Evolutionary conservation across 2,888 invertebrate genomes (phyloP).

Genomic region (Holacanthella duospinosa): DNA sequence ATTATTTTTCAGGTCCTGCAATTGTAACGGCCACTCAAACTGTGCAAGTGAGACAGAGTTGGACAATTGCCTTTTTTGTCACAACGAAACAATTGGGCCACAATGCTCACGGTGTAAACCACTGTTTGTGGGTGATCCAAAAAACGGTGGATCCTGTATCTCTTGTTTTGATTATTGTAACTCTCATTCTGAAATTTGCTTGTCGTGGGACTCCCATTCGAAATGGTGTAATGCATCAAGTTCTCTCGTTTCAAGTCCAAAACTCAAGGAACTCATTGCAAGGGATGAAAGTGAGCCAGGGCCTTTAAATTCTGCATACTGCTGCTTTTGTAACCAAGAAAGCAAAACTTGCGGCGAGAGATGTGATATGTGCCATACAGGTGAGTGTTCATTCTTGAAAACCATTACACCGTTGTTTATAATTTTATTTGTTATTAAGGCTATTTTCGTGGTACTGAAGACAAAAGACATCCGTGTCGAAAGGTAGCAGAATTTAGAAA

Average conservation of each 20-base stretch:
- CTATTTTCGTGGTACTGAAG: constrained; percentile 51
- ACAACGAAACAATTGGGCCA: constrained; percentile 85
- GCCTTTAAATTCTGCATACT: constrained; percentile 61
- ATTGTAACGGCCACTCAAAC: constrained; percentile 88
- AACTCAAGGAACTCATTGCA: neutral
- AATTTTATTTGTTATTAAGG: constrained; percentile 19
- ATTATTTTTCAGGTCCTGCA: too few relatives aligned
- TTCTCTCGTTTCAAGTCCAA: neutral
- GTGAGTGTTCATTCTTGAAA: constrained; percentile 48
- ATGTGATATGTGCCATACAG: constrained; percentile 68
- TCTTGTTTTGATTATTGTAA: constrained; percentile 82
- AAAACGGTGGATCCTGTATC: constrained; percentile 67
- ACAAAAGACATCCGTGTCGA: constrained; percentile 63
- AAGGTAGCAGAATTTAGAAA: too few relatives aligned
- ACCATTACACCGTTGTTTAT: neutral
- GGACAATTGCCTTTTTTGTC: constrained; percentile 69
- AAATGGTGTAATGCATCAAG: constrained; percentile 15
- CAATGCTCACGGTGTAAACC: constrained; percentile 85
- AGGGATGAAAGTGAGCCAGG: constrained; percentile 41
- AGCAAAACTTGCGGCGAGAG: constrained; percentile 59
- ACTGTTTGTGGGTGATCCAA: constrained; percentile 81
- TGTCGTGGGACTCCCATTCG: constrained; percentile 44
- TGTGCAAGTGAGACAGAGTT: constrained; percentile 78
- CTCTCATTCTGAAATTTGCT: constrained; percentile 72
- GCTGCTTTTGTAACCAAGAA: constrained; percentile 69